phyloP scores from a whole-genome alignment of 2,113 vertebrate species.

The Bos javanicus region DNA sequence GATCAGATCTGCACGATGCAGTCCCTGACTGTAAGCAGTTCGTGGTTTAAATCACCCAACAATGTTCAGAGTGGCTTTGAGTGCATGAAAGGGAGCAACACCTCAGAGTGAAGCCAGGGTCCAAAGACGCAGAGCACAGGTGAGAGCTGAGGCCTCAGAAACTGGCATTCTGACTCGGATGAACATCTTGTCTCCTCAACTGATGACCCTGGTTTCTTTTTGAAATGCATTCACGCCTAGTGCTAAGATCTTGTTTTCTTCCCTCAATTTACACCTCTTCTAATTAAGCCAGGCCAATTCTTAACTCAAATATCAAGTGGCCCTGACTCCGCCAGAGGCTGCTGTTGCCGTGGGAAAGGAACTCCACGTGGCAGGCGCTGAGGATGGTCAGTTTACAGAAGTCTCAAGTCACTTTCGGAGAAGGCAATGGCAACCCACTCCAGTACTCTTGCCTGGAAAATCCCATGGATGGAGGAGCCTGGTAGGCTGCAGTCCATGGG shows the following conservation, averaged over 20 bases:
- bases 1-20: background rate
- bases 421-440: background rate
- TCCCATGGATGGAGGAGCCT: background rate
- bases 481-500: background rate
- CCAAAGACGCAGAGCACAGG: background rate
- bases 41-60: background rate
- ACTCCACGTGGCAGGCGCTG: background rate
- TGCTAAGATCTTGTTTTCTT: background rate
- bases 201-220: background rate
- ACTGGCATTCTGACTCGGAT: background rate
- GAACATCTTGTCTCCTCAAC: background rate
- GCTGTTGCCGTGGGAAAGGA: background rate
- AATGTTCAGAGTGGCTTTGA: background rate
- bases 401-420: background rate
- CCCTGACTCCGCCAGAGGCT: background rate
- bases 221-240: background rate
- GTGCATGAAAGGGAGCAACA: background rate
- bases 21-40: background rate
- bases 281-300: background rate
- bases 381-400: background rate
- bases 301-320: background rate
- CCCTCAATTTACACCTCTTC: background rate
- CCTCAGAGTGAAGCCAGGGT: background rate
- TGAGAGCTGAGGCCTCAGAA: background rate
- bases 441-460: background rate